Percentiles rank a stretch among this genome's conserved stretches.
Evolutionary conservation across 2,113 vertebrate species (phyloP).

Genomic region (Capreolus pygargus): DNA sequence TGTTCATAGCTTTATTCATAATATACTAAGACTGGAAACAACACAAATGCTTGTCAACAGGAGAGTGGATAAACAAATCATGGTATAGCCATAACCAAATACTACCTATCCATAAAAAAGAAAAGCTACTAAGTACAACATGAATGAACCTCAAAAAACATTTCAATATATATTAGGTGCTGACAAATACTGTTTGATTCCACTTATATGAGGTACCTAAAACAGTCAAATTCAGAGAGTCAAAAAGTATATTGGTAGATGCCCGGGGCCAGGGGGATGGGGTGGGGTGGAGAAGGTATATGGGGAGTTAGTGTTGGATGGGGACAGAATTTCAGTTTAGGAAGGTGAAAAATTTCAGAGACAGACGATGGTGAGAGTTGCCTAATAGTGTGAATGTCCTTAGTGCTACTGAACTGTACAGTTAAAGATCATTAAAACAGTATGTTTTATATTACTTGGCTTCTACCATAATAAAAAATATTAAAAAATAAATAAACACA

Average conservation of each 20-base stretch:
- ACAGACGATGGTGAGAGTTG: not conserved
- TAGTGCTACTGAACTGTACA: not conserved
- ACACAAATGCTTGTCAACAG: not conserved
- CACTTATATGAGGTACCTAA: not conserved
- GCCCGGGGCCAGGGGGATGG: not conserved
- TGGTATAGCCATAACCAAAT: not conserved
- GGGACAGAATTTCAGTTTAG: not conserved
- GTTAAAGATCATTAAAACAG: not conserved
- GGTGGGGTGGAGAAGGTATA: not conserved
- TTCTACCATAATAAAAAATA: not conserved
- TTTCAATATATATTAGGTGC: not conserved
- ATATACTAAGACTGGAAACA: not conserved
- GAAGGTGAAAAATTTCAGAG: not conserved
- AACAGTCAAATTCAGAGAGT: not conserved
- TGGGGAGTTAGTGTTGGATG: not conserved
- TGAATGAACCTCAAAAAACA: not conserved
- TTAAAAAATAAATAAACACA: not conserved
- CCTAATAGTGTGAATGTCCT: not conserved
- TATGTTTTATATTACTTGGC: not conserved
- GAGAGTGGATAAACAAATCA: not conserved
- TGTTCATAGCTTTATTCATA: not conserved
- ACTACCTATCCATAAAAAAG: not conserved
- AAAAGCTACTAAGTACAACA: not conserved
- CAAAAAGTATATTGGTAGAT: not conserved
- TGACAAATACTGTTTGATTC: not conserved